Base-by-base conservation (phyloP, 2,113 vertebrate genomes). In the Synodontis membranacea region DNA sequence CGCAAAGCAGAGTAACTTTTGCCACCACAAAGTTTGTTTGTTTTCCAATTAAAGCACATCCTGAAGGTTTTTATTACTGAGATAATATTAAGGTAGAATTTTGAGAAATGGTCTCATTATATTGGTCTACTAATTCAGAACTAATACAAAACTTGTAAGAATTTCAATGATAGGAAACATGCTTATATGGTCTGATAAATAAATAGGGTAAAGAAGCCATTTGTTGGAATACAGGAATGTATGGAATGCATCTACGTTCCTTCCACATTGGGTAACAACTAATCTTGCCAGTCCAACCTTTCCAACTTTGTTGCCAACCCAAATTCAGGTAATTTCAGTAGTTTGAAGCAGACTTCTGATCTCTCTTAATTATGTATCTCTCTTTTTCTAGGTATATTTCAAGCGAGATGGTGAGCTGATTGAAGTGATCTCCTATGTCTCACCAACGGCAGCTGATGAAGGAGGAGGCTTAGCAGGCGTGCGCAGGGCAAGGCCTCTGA, bases 341-440 rank as follows among this genome's bases (percentile, higher is more conserved):
- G 11, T 87, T 34, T 44, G 60, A 7, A 3, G 25, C 7, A 48
- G 25, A 39, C 78, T 74, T 21, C 39, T 14, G 14, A 44, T 21
- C 37, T 75, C 79, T 54, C 21, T 23, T 3, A 82, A 46, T 44
- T 81, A 28, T 6, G 25, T 23, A 37, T 75, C 11, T 54, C 64
- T 42, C 31, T 86, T 82, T 84, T 48, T 87, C 86, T 88, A 99
- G 98, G 97, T 99, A 46, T 98, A 98, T 89, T 99, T 99, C 91
- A 99, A 99, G 89, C 93, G 98, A 1, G 98, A 99, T 0, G 98
- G 98, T 0, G 97, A 99, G 25, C 93, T 96, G 46, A 97, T 99
- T 0, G 97, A 99, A 4, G 97, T 96, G 2, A 96, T 98, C 46
- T 95, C 96, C 0, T 95, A 98, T 86, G 91, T 94, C 0, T 96